A percentile compares a stretch with the other conserved stretches of the same genome.
phyloP scores from a whole-genome alignment of 2,113 vertebrate genomes.

The Pimephales promelas region DNA sequence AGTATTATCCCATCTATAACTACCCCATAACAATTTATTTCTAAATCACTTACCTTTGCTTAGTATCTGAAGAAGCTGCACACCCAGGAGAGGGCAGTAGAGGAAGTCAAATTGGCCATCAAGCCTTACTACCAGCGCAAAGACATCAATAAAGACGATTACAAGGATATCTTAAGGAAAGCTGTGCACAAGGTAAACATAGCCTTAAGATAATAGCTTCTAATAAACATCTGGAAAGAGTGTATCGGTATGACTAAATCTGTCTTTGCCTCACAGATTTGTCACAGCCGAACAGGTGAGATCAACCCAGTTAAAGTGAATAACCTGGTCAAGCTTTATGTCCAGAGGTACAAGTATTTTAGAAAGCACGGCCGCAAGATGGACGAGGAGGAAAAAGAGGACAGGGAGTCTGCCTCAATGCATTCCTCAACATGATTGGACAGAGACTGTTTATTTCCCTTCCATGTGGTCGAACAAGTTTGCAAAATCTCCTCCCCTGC shows the following conservation, averaged over 20 bases:
- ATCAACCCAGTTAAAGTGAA: constrained; percentile 94
- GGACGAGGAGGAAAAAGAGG: constrained; percentile 81
- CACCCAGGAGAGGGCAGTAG: constrained; percentile 92
- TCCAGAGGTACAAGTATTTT: constrained; percentile 93
- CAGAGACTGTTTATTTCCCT: background rate
- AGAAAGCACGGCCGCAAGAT: constrained; percentile 89
- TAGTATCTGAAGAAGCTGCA: constrained; percentile 94
- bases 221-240: background rate
- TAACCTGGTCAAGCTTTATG: constrained; percentile 90
- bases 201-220: background rate
- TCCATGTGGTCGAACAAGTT: constrained; percentile 37
- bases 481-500: constrained; percentile 42
- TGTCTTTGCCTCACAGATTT: constrained; percentile 77
- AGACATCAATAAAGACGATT: constrained; percentile 94
- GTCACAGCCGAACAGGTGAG: constrained; percentile 92
- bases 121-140: constrained; percentile 94
- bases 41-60: background rate
- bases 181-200: constrained; percentile 89
- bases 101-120: constrained; percentile 93
- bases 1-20: too few relatives aligned
- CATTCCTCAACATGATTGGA: constrained; percentile 67
- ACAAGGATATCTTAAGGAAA: constrained; percentile 93
- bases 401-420: constrained; percentile 66
- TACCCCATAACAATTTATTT: background rate
- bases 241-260: background rate